Percentiles rank a stretch among this genome's conserved stretches.
Evolutionary conservation across 2,888 invertebrate genomes (phyloP).

Genomic region (Chirona hameri): DNA sequence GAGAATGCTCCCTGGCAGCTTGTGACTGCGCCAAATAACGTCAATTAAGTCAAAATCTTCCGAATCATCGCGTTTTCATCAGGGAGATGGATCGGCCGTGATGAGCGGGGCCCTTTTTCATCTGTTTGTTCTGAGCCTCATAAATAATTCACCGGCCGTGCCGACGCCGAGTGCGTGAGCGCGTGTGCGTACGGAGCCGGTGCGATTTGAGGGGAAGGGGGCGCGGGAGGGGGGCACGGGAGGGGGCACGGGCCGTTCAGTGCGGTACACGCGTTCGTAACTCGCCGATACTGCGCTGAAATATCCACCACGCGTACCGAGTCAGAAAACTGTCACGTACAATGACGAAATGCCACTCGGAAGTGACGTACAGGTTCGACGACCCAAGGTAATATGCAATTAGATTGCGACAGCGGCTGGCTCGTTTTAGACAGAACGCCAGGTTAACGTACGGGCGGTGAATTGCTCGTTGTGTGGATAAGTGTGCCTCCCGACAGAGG

Average conservation of each 20-base stretch:
- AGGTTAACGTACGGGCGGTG: too few relatives aligned
- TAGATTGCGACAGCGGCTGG: too few relatives aligned
- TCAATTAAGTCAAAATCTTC: neutral
- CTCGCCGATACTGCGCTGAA: neutral
- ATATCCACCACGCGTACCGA: neutral
- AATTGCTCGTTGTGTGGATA: too few relatives aligned
- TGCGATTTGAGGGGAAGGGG: neutral
- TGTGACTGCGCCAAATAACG: neutral
- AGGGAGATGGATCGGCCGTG: neutral
- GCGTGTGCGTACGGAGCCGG: neutral
- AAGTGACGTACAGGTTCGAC: neutral
- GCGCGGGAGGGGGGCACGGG: neutral
- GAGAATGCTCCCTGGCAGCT: too few relatives aligned
- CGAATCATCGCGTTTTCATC: constrained; percentile 28
- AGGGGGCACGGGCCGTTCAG: neutral
- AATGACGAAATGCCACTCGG: neutral
- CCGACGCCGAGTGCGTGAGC: neutral
- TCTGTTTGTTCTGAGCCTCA: constrained; percentile 11
- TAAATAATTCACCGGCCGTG: neutral
- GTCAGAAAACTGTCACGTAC: neutral
- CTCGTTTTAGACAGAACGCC: too few relatives aligned
- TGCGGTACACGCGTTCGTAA: neutral
- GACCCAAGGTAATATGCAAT: too few relatives aligned
- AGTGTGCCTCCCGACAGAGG: too few relatives aligned
- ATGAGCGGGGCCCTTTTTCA: constrained; percentile 12